phyloP scores from a whole-genome alignment of 30 jellyfish, hydroid and myxozoan genomes.

The Chrysaora quinquecirrha region DNA sequence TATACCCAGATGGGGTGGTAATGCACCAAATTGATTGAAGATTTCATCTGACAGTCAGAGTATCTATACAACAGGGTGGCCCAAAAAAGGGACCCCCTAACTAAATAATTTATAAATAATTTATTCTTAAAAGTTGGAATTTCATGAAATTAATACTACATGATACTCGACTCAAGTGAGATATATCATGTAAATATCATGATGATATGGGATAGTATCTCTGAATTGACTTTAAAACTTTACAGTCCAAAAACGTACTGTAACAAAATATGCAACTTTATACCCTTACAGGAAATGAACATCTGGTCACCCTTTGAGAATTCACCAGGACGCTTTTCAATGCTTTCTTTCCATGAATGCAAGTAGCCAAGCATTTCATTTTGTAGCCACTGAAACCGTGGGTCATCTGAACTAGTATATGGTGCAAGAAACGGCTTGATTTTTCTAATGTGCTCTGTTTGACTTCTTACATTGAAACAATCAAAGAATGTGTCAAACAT shows the following conservation, averaged over 20 bases:
- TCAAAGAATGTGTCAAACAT: slow-evolving; percentile 52
- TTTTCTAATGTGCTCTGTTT: not conserved
- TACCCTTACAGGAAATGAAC: not conserved
- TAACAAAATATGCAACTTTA: too few species aligned
- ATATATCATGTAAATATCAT: too few species aligned
- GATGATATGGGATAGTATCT: not conserved
- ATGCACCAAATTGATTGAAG: slow-evolving; percentile 16
- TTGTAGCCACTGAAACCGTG: slow-evolving; percentile 28
- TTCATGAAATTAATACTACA: not conserved
- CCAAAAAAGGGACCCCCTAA: too few species aligned
- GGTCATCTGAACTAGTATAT: slow-evolving; percentile 18
- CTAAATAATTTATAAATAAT: too few species aligned
- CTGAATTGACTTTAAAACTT: too few species aligned
- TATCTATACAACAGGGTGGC: not conserved
- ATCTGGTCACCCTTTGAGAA: slow-evolving; percentile 42
- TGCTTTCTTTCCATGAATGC: slow-evolving; percentile 44
- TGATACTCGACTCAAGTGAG: too few species aligned
- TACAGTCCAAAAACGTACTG: too few species aligned
- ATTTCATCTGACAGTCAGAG: not conserved
- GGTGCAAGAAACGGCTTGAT: slow-evolving; percentile 50
- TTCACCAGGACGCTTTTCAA: slow-evolving; percentile 36
- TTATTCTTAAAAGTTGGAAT: not conserved
- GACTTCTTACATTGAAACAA: slow-evolving; percentile 55
- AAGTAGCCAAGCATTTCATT: slow-evolving; percentile 35
- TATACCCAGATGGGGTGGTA: too few species aligned